Evolutionary conservation across 2,797 vertebrate genomes (phyloP), one percentile per base, ranked within the genome.

Genomic region (Rhinogobio ventralis): DNA sequence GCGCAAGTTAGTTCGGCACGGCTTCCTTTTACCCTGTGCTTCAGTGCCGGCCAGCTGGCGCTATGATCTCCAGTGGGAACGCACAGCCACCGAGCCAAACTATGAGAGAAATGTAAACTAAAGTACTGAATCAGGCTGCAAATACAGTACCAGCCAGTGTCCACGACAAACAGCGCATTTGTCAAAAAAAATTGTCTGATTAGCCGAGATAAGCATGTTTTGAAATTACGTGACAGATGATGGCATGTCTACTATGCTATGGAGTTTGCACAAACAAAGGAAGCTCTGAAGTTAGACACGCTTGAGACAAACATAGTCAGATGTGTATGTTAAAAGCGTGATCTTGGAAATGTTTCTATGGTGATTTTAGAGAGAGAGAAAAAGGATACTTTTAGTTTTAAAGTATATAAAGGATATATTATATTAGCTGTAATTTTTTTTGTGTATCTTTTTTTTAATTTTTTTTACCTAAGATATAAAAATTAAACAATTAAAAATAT

Each of bases 31-130:
- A 33, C 69, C 79, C 85, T 51, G 72, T 36, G 20, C 87, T 81
- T 90, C 88, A 89, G 89, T 91, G 86, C 88, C 91, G 91, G 90
- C 91, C 89, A 89, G 88, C 89, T 79, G 69, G 89, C 88, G 90
- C 91, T 93, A 90, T 92, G 90, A 62, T 85, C 39, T 17, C 60
- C 39, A 74, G 87, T 79, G 86, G 60, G 87, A 91, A 71, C 36
- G 84, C 86, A 79, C 81, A 86, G 85, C 45, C 88, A 88, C 88
- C 77, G 88, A 89, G 90, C 89, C 89, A 89, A 94, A 92, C 92
- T 93, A 94, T 94, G 92, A 92, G 89, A 92, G 92, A 93, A 93
- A 94, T 93, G 92, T 93, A 93, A 95, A 94, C 89, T 88, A 83
- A 73, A 89, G 92, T 79, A 49, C 46, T 82, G 88, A 92, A 92